A percentile compares a stretch with the other conserved stretches of the same genome.
These are phyloP conservation scores for Eidolon helvum DNA, from an alignment of 2,113 vertebrate species.

Conservation along the genomic window DNA sequence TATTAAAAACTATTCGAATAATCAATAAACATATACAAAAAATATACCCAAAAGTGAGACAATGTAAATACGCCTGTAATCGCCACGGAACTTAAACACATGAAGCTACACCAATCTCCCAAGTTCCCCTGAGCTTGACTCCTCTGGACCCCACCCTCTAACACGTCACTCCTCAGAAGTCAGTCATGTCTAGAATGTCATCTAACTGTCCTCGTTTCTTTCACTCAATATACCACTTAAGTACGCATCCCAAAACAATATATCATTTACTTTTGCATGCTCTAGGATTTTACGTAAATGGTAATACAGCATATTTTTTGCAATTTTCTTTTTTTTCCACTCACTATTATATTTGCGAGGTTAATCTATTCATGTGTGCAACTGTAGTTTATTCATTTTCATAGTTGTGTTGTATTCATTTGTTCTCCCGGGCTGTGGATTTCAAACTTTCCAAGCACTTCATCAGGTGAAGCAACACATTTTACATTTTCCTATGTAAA, in stretches of 20 bases:
- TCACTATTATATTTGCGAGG: not conserved
- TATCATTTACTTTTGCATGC: not conserved
- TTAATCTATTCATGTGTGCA: not conserved
- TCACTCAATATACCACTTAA: not conserved
- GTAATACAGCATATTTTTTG: not conserved
- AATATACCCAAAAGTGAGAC: not conserved
- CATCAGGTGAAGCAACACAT: not conserved
- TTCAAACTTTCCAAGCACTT: not conserved
- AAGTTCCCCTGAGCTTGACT: accelerated
- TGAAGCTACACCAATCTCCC: too few species aligned
- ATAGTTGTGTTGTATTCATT: not conserved
- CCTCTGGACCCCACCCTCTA: accelerated
- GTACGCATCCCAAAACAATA: not conserved
- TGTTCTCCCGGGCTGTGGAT: not conserved
- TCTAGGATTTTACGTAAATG: not conserved
- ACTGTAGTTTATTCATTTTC: not conserved
- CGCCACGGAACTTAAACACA: not conserved
- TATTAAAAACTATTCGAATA: not conserved
- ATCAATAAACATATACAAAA: not conserved
- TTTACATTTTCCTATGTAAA: not conserved
- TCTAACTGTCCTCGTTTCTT: not conserved
- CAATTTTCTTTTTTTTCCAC: not conserved
- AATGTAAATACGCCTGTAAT: not conserved
- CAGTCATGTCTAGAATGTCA: not conserved
- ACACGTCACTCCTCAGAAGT: not conserved